Evolutionary conservation across 2,113 vertebrate species (phyloP), one percentile per base, ranked within the genome.

Genomic region (Candoia aspera): DNA sequence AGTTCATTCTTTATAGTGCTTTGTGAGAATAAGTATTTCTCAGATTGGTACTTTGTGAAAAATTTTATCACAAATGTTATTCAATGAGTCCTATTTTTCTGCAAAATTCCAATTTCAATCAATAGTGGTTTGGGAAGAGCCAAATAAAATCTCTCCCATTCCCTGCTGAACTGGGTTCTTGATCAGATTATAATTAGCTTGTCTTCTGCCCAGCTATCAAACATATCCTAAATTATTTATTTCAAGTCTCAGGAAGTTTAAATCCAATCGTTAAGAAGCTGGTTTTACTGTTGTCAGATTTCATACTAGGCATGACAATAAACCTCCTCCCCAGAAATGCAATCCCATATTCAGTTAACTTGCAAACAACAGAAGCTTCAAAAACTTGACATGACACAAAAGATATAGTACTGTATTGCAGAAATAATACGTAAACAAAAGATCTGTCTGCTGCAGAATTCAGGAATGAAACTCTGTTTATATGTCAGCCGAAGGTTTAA

Each of bases 141-240:
- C 55, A 87, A 73, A 54, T 24, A 42, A 86, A 68, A 55, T 12
- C 49, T 21, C 46, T 64, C 60, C 49, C n/a, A 15, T 17, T 79
- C 68, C 37, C n/a, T 79, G 68, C 68, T 79, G 33, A 8, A 12
- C 84, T 58, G 59, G 33, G 42, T 49, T 59, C 15, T 62, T 42
- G 60, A 62, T 90, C 19, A 90, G n/a, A 29, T n/a, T 54, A 86
- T 79, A 88, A 37, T 90, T 62, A 93, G 57, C 15, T 60, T 21
- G 29, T 73, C 46, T 91, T 83, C 57, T 60, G n/a, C 29, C 46
- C 13, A 29, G 46, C 10, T 26, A 24, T 8, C 68, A 84, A 60
- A 24, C 10, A 64, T 33, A 62, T n/a, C 0, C 29, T 91, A 15
- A 37, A 11, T 54, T n/a, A 49, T 42, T 33, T 62, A 26, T 55